Base-by-base conservation (phyloP, 2,888 invertebrate species). In the Trachelus tabidus region DNA sequence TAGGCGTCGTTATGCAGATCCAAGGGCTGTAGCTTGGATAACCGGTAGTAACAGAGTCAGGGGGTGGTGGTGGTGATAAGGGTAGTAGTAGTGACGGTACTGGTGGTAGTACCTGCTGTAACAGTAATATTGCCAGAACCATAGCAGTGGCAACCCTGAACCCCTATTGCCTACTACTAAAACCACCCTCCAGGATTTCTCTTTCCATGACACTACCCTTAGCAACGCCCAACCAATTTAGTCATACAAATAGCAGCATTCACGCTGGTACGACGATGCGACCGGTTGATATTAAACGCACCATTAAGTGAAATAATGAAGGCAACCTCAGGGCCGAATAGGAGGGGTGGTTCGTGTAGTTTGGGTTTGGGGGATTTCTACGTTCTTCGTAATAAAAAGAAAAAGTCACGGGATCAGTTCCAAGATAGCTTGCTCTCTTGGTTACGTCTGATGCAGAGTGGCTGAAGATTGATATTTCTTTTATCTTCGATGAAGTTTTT, bases 291-390 rank as follows among this genome's bases (percentile, higher is more conserved):
- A 85, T 87, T 85, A 85, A 87, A 86, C 85, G 83, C 84, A 75
- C 79, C 86, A 86, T 87, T 86, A 85, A 86, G 79, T 85, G 82
- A 84, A 85, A 87, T 87, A 87, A 87, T 84, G 85, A 87, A 84
- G 80, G 83, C 81, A 82, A 82, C 81, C 80, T 76, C 79, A 31
- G 31, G 23, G 34, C 15, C 75, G 31, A 3, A 31, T 68, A 6
- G 15, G 68, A 69, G 30, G 30, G 76, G 33, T n/a, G 23, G 56
- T 6, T 56, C 56, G 23, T 56, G 56, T 23, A 56, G 56, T 23
- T 56, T 23, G 56, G 23, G 56, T 56, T 56, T 56, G 56, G 23
- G 56, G 56, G 56, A 2, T 56, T 56, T 9, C 23, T 9, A 23
- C 23, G 56, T 56, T 56, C 56, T 23, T 23, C 23, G 23, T 23